Evolutionary conservation across 1,140 invertebrate genomes (phyloP).

Genomic region (Zaprionus taronus): DNA sequence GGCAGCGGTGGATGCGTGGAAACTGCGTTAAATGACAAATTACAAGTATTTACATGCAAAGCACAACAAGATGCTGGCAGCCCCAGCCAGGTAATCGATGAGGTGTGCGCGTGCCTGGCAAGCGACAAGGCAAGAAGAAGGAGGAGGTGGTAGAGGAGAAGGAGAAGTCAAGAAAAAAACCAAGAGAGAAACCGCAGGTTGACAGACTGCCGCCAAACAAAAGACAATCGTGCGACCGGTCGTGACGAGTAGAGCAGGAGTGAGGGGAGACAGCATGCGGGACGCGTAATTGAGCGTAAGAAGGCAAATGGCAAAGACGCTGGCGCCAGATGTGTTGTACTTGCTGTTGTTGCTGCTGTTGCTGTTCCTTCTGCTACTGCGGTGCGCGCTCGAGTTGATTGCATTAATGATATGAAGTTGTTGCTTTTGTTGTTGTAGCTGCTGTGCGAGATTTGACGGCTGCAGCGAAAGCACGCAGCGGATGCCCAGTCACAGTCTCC

Average conservation of each 20-base stretch:
- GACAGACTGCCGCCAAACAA: conserved; percentile 37
- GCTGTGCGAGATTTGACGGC: conserved; percentile 25
- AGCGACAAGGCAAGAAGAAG: conserved; percentile 5
- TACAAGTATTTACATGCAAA: conserved; percentile 71
- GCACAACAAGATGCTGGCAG: conserved; percentile 60
- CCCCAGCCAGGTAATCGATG: conserved; percentile 55
- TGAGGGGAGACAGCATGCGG: conserved; percentile 11
- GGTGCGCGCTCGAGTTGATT: conserved; percentile 46
- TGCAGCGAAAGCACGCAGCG: conserved; percentile 51
- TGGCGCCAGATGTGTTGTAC: conserved; percentile 58
- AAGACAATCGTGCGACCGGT: conserved; percentile 47
- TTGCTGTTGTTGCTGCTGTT: conserved; percentile 22
- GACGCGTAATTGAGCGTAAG: conserved; percentile 60
- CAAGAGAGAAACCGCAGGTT: conserved; percentile 47
- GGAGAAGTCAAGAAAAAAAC: conserved; percentile 16
- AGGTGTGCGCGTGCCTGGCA: conserved; percentile 51
- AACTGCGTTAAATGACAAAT: conserved; percentile 65
- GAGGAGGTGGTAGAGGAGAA: not conserved
- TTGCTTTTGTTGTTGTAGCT: conserved; percentile 19
- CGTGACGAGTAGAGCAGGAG: not conserved
- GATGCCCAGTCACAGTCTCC: conserved; percentile 27
- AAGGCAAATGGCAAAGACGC: conserved; percentile 46
- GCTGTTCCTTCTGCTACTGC: conserved; percentile 8
- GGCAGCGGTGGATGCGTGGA: conserved; percentile 24
- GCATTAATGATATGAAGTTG: conserved; percentile 61